phyloP scores from a whole-genome alignment of 2,797 vertebrate genomes.

The Oreochromis mossambicus region DNA sequence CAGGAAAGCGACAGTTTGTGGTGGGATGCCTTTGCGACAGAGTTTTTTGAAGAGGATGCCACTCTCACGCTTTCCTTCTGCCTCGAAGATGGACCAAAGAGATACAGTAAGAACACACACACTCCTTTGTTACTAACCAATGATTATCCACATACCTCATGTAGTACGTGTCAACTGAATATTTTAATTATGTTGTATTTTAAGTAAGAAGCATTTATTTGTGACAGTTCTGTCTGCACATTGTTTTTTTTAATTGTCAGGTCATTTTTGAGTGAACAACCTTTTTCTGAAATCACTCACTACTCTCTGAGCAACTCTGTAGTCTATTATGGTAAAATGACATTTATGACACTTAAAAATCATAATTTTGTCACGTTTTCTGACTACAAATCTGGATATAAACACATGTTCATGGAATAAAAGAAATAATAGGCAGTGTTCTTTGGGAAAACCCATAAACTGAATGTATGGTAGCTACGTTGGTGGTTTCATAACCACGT shows the following conservation, averaged over 20 bases:
- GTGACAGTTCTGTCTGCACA: not conserved
- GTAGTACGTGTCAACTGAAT: fast-evolving
- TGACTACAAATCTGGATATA: not conserved
- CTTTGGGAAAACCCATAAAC: not conserved
- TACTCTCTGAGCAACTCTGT: not conserved
- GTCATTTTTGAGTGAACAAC: not conserved
- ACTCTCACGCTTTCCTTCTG: conserved; percentile 98
- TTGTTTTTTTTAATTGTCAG: not conserved
- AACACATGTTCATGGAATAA: not conserved
- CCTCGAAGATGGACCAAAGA: conserved; percentile 99
- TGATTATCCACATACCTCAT: not conserved
- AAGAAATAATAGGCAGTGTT: not conserved
- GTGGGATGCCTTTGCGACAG: conserved; percentile 98
- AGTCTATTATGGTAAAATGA: not conserved
- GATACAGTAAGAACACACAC: conserved; percentile 92
- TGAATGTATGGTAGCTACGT: not conserved
- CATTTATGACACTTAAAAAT: not conserved
- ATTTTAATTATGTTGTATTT: not conserved
- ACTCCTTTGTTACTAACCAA: not conserved
- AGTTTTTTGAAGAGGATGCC: conserved; percentile 99
- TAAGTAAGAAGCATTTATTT: not conserved
- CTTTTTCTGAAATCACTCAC: not conserved
- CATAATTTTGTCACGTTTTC: not conserved
- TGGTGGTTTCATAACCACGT: not conserved
- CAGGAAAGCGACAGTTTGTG: conserved; percentile 99